Evolutionary conservation across 2,888 invertebrate species (phyloP).

Genomic region (Eupeodes luniger): DNA sequence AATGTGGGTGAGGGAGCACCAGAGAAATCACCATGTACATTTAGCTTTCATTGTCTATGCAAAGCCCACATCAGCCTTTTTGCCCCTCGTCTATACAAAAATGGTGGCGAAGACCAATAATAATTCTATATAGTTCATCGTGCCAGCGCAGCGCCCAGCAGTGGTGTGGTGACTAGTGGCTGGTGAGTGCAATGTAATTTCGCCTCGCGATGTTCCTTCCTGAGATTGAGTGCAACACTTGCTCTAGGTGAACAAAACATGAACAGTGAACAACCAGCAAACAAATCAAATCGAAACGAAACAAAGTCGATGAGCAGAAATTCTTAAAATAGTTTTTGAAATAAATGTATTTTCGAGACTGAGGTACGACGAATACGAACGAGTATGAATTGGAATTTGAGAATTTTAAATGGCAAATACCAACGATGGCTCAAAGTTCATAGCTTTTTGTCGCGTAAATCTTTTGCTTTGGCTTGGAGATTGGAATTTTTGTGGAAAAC

Average conservation of each 20-base stretch:
- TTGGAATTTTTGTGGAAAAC: background rate
- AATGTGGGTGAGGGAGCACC: background rate
- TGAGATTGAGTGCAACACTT: conserved; percentile 22
- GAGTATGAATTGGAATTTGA: no score
- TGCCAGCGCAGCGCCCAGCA: background rate
- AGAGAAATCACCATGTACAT: background rate
- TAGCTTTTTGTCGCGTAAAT: no score
- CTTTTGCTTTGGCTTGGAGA: no score
- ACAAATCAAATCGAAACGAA: background rate
- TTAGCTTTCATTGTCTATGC: conserved; percentile 46
- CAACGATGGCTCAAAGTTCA: no score
- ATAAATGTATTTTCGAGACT: background rate
- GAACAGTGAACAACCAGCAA: background rate
- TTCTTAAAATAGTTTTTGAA: conserved; percentile 56
- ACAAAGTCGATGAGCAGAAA: conserved; percentile 26
- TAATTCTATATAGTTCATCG: conserved; percentile 22
- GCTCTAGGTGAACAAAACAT: background rate
- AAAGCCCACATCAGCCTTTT: no score
- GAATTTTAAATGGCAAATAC: no score
- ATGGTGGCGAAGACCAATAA: background rate
- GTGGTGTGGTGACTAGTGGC: no score
- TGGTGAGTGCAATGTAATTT: conserved; percentile 43
- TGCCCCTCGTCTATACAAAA: no score
- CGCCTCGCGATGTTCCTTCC: conserved; percentile 33
- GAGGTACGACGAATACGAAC: background rate